Conservation (phyloP, 2,113 vertebrate species). For the Rhabdornis inornatus region DNA sequence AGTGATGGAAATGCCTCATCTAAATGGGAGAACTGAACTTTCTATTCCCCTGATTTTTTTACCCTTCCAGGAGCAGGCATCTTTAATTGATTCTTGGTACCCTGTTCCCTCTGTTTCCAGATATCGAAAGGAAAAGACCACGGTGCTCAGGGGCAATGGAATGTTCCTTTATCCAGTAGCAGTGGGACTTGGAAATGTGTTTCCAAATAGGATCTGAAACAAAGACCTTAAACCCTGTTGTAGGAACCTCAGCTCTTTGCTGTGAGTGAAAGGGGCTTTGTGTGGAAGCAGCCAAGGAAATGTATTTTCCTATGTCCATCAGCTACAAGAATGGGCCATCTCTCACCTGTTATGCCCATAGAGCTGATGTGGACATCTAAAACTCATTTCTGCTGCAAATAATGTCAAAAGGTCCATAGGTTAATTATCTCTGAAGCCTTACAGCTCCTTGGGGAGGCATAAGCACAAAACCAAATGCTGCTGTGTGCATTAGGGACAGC, state of each 20-base stretch:
- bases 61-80: neutral
- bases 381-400: neutral
- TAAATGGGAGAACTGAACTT: neutral
- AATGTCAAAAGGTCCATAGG: neutral
- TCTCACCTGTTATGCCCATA: neutral
- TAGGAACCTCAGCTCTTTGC: neutral
- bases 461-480: neutral
- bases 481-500: neutral
- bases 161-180: neutral
- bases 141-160: neutral
- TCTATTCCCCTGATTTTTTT: neutral
- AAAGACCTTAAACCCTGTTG: neutral
- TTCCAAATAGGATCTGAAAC: neutral
- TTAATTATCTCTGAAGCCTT: constrained; percentile 13
- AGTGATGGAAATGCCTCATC: neutral
- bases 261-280: neutral
- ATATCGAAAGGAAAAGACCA: neutral
- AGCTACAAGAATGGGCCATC: neutral
- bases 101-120: neutral
- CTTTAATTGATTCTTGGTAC: neutral
- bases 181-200: neutral
- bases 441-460: neutral
- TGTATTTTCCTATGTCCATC: neutral
- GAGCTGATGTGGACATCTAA: neutral
- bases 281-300: neutral